phyloP scores from a whole-genome alignment of 2,797 vertebrate genomes.

The Mormyrus proboscirostris region DNA sequence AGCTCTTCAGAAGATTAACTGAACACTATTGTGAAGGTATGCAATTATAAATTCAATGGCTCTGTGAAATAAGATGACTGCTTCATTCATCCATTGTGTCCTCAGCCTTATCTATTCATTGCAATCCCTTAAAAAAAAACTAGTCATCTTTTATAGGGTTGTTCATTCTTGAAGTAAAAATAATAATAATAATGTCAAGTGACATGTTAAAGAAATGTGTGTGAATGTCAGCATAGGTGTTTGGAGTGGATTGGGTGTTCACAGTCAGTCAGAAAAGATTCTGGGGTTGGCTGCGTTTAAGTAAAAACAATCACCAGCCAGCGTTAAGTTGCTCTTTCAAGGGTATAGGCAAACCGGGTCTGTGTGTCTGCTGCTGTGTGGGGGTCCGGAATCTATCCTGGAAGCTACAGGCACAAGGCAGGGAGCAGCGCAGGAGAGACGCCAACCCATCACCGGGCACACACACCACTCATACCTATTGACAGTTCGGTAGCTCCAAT shows the following conservation, averaged over 20 bases:
- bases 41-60: constrained; percentile 11
- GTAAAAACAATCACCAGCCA: background rate
- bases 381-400: background rate
- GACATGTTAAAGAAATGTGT: background rate
- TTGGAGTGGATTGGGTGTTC: background rate
- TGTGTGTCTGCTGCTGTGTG: background rate
- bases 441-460: background rate
- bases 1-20: background rate
- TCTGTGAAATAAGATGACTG: background rate
- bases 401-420: background rate
- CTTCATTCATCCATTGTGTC: constrained; percentile 1
- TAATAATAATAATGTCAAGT: background rate
- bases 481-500: background rate
- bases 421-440: background rate
- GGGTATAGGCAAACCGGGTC: background rate
- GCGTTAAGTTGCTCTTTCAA: background rate
- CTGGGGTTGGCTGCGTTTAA: background rate
- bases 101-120: constrained; percentile 10
- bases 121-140: background rate
- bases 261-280: background rate
- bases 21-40: background rate
- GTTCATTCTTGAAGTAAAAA: background rate
- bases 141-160: background rate
- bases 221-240: background rate
- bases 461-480: background rate